These are phyloP conservation scores for Phylloscopus whistleri DNA, from an alignment of 2,113 vertebrate species.

Conservation along the genomic window DNA sequence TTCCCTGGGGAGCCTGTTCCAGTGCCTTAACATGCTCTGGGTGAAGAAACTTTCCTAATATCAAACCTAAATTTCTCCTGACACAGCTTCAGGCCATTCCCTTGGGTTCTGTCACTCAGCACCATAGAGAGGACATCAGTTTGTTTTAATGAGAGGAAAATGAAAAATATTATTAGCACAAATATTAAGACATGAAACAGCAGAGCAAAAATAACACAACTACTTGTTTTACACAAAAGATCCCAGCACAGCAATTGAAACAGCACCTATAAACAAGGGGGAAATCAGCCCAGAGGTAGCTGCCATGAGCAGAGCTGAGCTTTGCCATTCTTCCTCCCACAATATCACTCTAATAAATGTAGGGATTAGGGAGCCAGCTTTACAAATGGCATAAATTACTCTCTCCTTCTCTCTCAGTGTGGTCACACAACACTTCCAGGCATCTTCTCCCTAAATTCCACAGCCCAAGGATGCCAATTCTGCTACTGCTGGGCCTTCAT, in stretches of 20 bases:
- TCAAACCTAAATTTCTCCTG: background rate
- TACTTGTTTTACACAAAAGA: background rate
- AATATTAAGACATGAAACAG: background rate
- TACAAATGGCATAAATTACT: background rate
- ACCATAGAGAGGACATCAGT: background rate
- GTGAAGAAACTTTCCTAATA: background rate
- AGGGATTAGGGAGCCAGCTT: background rate
- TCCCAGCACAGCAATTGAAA: background rate
- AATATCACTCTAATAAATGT: accelerated
- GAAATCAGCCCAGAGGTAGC: background rate
- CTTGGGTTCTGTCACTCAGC: background rate
- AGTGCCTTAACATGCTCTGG: too few relatives aligned
- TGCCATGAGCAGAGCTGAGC: background rate
- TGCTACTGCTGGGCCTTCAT: background rate
- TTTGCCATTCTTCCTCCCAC: background rate
- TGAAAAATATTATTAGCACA: background rate
- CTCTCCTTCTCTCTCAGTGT: background rate
- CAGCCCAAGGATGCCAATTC: background rate
- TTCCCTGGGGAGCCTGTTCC: background rate
- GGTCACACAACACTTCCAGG: background rate
- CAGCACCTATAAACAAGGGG: background rate
- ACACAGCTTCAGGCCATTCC: background rate
- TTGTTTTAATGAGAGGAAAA: background rate
- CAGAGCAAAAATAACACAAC: background rate
- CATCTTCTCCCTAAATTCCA: background rate